Conservation (phyloP, 2,888 invertebrate genomes). For the Neoascia interrupta region DNA sequence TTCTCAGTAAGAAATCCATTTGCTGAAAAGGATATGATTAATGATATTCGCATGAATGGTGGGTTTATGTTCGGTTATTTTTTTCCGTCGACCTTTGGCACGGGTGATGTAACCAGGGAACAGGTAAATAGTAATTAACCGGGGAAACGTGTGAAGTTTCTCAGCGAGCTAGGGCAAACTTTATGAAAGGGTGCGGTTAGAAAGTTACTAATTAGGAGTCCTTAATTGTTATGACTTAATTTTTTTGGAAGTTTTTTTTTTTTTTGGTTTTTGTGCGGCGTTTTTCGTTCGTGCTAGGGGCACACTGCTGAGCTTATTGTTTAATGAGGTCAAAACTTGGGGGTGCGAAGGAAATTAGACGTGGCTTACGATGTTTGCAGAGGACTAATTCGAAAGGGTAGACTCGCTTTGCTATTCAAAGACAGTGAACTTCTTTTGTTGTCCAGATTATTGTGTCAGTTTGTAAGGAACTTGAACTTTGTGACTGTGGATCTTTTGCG, state of each 20-base stretch:
- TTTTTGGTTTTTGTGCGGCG: constrained; percentile 12
- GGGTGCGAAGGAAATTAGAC: constrained; percentile 11
- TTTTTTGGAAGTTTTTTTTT: constrained; percentile 1
- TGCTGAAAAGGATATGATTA: constrained; percentile 59
- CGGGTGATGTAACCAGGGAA: constrained; percentile 34
- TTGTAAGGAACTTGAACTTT: too few relatives aligned
- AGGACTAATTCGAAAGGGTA: neutral
- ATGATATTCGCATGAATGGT: constrained; percentile 39
- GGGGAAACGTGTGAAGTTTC: constrained; percentile 27
- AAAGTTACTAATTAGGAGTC: constrained; percentile 55
- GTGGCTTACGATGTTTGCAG: neutral
- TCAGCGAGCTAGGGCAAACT: too few relatives aligned
- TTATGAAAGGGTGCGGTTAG: constrained; percentile 49
- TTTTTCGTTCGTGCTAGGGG: too few relatives aligned
- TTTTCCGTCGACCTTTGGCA: neutral
- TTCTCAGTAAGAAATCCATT: constrained; percentile 39
- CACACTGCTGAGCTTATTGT: too few relatives aligned
- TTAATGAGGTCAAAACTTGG: constrained; percentile 6
- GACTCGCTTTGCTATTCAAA: too few relatives aligned
- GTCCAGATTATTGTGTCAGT: too few relatives aligned
- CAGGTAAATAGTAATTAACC: constrained; percentile 63
- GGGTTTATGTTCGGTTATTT: constrained; percentile 4
- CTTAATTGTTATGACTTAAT: constrained; percentile 51
- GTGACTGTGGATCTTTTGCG: too few relatives aligned
- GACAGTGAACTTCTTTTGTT: too few relatives aligned